Percentiles rank a stretch among this genome's conserved stretches.
Evolutionary conservation across 37 sponge, comb jelly and placozoan genomes (phyloP).

Genomic region (Crambe crambe): DNA sequence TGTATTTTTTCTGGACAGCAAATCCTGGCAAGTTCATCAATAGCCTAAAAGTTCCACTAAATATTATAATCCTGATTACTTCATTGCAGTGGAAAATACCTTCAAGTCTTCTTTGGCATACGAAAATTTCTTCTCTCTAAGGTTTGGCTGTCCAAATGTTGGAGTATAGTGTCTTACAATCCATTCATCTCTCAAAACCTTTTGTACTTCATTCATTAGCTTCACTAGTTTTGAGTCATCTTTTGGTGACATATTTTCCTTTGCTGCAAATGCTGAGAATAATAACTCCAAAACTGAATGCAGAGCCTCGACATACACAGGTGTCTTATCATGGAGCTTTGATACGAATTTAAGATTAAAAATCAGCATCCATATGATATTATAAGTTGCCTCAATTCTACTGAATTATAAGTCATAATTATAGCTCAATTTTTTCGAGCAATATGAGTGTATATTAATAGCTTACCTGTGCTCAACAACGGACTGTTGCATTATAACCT

Average conservation of each 20-base stretch:
- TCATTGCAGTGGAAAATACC: background rate
- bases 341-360: too few species aligned
- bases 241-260: too few species aligned
- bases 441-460: too few species aligned
- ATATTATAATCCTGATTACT: too few species aligned
- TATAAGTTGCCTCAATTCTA: too few species aligned
- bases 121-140: background rate
- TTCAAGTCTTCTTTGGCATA: background rate
- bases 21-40: background rate
- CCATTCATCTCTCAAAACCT: background rate
- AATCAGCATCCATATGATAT: too few species aligned
- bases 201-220: background rate
- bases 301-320: background rate
- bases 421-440: too few species aligned
- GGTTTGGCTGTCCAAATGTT: background rate
- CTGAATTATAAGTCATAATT: too few species aligned
- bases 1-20: background rate
- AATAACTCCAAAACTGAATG: background rate
- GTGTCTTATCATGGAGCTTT: background rate
- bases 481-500: too few species aligned
- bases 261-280: background rate
- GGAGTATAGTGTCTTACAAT: background rate
- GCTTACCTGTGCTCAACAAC: too few species aligned
- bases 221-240: too few species aligned
- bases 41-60: too few species aligned